These are phyloP conservation scores for Drosophila serrata DNA, from an alignment of 1,140 invertebrate species.

Conservation along the genomic window DNA sequence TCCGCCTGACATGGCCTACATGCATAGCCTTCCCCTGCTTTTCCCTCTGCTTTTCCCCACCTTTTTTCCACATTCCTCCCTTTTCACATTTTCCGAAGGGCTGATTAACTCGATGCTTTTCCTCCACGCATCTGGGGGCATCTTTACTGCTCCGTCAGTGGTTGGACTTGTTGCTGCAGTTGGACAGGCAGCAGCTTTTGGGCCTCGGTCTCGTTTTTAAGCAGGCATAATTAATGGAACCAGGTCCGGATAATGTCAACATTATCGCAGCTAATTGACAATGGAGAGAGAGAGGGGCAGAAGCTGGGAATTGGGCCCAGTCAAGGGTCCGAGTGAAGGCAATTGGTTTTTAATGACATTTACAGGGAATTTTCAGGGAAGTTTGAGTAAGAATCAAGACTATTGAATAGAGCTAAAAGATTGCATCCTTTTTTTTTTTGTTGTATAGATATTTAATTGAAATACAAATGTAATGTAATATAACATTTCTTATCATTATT, in stretches of 20 bases:
- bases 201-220: conserved; percentile 16
- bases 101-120: conserved; percentile 30
- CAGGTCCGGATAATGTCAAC: conserved; percentile 45
- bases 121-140: neutral
- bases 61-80: neutral
- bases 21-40: conserved; percentile 4
- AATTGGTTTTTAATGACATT: conserved; percentile 13
- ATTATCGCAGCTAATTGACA: conserved; percentile 55
- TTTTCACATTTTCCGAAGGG: neutral
- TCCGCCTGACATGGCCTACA: conserved; percentile 24
- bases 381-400: neutral
- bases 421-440: no score
- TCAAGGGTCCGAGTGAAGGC: conserved; percentile 1
- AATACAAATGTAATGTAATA: no score
- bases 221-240: conserved; percentile 49
- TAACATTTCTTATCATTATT: no score
- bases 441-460: no score
- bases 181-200: neutral
- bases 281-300: conserved; percentile 10
- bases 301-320: neutral
- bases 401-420: neutral
- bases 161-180: conserved; percentile 50
- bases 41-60: neutral
- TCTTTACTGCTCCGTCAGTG: neutral
- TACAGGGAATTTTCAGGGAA: conserved; percentile 1